Evolutionary conservation across 2,888 invertebrate species (phyloP).

Genomic region (Altica lythri): DNA sequence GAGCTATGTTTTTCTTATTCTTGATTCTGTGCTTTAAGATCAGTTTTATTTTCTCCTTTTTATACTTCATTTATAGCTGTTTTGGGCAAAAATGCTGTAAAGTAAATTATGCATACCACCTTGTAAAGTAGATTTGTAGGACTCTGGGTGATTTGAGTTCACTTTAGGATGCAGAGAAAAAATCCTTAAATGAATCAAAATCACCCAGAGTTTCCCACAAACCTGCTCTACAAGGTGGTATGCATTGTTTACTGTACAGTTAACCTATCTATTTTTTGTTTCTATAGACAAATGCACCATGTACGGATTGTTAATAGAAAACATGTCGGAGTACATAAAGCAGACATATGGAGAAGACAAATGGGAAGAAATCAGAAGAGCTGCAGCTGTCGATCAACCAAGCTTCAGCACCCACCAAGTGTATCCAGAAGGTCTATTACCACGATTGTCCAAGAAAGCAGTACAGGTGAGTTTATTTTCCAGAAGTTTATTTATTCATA

Average conservation of each 20-base stretch:
- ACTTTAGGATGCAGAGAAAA: too few relatives aligned
- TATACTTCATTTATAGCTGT: too few relatives aligned
- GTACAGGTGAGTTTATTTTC: constrained; percentile 71
- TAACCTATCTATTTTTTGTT: not conserved
- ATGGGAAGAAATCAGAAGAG: constrained; percentile 89
- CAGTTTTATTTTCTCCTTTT: too few relatives aligned
- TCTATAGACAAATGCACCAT: constrained; percentile 60
- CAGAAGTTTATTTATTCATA: not conserved
- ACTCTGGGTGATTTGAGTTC: too few relatives aligned
- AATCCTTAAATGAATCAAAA: too few relatives aligned
- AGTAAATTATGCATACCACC: too few relatives aligned
- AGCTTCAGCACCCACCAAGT: constrained; percentile 91
- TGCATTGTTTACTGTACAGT: not conserved
- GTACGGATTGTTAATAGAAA: constrained; percentile 96
- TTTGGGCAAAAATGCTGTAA: too few relatives aligned
- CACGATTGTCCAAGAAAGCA: constrained; percentile 82
- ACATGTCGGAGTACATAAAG: constrained; percentile 90
- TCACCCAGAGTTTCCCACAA: too few relatives aligned
- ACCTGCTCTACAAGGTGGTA: not conserved
- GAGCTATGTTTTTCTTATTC: too few relatives aligned
- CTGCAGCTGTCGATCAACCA: constrained; percentile 85
- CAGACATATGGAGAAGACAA: constrained; percentile 92
- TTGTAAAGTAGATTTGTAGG: too few relatives aligned
- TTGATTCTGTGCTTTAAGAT: too few relatives aligned
- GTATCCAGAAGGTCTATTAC: constrained; percentile 88